Evolutionary conservation across 2,113 vertebrate species (phyloP).

Genomic region (Cygnus buccinator): DNA sequence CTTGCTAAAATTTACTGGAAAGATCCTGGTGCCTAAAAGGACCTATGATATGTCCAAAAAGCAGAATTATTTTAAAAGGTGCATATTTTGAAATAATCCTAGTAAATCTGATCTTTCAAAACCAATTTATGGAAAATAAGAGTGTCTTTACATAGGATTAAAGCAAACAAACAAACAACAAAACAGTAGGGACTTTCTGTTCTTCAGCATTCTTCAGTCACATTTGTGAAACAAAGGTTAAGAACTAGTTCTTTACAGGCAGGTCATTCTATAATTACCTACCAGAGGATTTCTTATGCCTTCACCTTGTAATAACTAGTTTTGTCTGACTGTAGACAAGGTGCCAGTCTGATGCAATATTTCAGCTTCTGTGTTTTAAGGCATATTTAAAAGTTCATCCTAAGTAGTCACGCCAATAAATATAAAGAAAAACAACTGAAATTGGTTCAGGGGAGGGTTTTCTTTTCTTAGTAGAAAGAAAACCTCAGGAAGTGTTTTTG

Average conservation of each 20-base stretch:
- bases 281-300: not conserved
- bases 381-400: not conserved
- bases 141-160: not conserved
- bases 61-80: not conserved
- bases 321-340: not conserved
- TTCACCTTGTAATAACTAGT: not conserved
- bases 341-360: not conserved
- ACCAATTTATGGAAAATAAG: not conserved
- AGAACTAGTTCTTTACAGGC: not conserved
- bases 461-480: not conserved
- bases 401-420: not conserved
- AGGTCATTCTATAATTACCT: not conserved
- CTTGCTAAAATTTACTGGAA: not conserved
- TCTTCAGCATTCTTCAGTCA: not conserved
- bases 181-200: not conserved
- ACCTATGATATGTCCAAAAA: not conserved
- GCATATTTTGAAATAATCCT: not conserved
- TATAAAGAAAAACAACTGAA: not conserved
- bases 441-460: not conserved
- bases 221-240: not conserved
- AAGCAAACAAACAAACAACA: not conserved
- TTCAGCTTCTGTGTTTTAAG: not conserved
- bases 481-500: slow-evolving; percentile 48
- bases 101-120: not conserved
- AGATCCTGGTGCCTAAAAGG: not conserved